A percentile compares a stretch with the other conserved stretches of the same genome.
phyloP scores from a whole-genome alignment of 2,113 vertebrate species.

The Hyla sarda region DNA sequence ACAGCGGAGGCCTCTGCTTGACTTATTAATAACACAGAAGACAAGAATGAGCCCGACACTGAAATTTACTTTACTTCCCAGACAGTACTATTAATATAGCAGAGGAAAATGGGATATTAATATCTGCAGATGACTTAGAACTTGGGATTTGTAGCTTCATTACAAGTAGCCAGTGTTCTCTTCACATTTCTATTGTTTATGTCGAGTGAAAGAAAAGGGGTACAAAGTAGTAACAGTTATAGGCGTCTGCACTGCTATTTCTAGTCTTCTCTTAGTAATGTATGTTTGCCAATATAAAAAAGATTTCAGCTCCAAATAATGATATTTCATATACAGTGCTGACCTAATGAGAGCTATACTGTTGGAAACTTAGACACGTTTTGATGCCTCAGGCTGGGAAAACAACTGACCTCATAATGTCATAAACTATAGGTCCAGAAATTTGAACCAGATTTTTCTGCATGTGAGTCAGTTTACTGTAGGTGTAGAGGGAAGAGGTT shows the following conservation, averaged over 20 bases:
- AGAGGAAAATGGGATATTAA: constrained; percentile 40
- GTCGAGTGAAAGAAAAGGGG: background rate
- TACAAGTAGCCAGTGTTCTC: background rate
- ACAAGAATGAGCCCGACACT: constrained; percentile 27
- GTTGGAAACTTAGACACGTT: constrained; percentile 18
- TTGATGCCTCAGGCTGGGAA: constrained; percentile 15
- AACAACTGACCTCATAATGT: constrained; percentile 50
- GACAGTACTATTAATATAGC: constrained; percentile 43
- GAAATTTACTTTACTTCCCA: constrained; percentile 38
- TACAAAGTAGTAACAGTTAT: background rate
- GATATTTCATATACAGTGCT: constrained; percentile 25
- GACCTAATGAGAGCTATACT: constrained; percentile 30
- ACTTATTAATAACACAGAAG: constrained; percentile 41
- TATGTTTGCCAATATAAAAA: background rate
- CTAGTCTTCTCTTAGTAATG: background rate
- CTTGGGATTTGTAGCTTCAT: background rate
- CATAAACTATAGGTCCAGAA: constrained; percentile 32
- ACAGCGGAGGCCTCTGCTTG: constrained; percentile 38
- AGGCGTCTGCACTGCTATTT: background rate
- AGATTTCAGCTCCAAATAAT: background rate
- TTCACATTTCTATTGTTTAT: background rate
- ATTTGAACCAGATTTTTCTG: constrained; percentile 25
- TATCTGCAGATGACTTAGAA: constrained; percentile 20
- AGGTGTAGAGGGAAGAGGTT: constrained; percentile 17
- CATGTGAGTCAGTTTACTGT: background rate